Base-by-base conservation (phyloP, 2,888 invertebrate genomes). In the Drosophila rubida region DNA sequence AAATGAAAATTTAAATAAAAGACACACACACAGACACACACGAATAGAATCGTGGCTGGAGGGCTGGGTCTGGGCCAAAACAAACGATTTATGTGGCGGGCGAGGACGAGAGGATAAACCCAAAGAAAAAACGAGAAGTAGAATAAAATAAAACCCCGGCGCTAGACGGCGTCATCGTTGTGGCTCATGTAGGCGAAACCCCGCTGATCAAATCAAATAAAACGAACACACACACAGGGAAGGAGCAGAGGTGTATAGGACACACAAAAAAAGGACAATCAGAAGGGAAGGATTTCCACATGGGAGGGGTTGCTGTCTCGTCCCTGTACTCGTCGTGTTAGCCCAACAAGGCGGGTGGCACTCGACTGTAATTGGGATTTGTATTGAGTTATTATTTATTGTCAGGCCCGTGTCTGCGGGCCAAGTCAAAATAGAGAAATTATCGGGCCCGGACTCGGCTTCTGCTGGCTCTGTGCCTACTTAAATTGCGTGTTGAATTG, bases 141-240 rank as follows among this genome's bases (percentile, higher is more conserved):
- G 22, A 44, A 32, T 54, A 32, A 54, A 35, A 53, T 60, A 44
- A 62, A 69, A 49, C 44, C 69, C 69, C 69, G 77, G 84, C 83
- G 73, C 80, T 78, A 80, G 74, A 70, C 69, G 69, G 65, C 69
- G 76, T 67, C 70, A 57, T 68, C 71, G 78, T 75, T 78, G 84
- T 88, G 78, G 81, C 75, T 69, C 70, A 71, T 77, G 84, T 76
- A 89, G 90, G 90, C 90, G 90, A 89, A 82, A 84, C 90, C 90
- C 90, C 90, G 89, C 90, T 90, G 89, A 90, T 90, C 89, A 86
- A 90, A 90, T 90, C 90, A 90, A 89, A 89, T 73, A 80, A 78
- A 87, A 82, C 76, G 72, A 78, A 86, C 84, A 89, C 69, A 74
- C 49, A 50, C 58, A 58, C 32, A 44, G 59, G 75, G 58, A 60